Evolutionary conservation across 2,888 invertebrate species (phyloP).

Genomic region (Drosophila percnosoma): DNA sequence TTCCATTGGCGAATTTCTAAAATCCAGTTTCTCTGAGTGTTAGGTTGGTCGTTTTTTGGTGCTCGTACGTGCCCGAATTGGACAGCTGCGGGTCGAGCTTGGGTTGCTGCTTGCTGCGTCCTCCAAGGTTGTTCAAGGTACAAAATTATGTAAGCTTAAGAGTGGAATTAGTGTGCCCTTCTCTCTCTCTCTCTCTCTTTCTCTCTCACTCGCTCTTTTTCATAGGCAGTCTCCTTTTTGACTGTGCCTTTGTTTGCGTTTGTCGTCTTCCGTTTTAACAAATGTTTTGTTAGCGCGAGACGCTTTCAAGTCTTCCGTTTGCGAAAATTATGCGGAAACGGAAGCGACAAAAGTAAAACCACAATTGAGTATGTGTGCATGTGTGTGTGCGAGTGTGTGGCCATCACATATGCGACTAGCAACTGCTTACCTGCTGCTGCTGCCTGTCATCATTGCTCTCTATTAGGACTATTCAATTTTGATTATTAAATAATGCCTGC

Average conservation of each 20-base stretch:
- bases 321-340: slow-evolving; percentile 79
- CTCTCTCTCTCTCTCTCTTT: background rate
- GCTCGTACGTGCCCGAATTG: slow-evolving; percentile 67
- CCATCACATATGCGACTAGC: slow-evolving; percentile 37
- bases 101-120: slow-evolving; percentile 19
- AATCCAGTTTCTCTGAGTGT: background rate
- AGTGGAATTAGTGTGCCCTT: slow-evolving; percentile 51
- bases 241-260: slow-evolving; percentile 62
- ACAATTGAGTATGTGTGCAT: slow-evolving; percentile 72
- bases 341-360: slow-evolving; percentile 82
- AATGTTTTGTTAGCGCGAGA: slow-evolving; percentile 74
- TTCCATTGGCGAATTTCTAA: background rate
- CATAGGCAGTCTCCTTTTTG: background rate
- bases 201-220: background rate
- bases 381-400: slow-evolving; percentile 37
- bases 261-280: slow-evolving; percentile 76
- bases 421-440: slow-evolving; percentile 37
- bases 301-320: slow-evolving; percentile 68
- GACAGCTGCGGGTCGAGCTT: slow-evolving; percentile 45
- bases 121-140: slow-evolving; percentile 51
- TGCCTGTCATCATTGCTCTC: slow-evolving; percentile 57
- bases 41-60: slow-evolving; percentile 53
- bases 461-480: slow-evolving; percentile 81
- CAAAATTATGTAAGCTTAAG: slow-evolving; percentile 76
- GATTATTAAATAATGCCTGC: slow-evolving; percentile 77